These are phyloP conservation scores for Agrochola lychnidis DNA, from an alignment of 2,888 invertebrate genomes.

Conservation along the genomic window DNA sequence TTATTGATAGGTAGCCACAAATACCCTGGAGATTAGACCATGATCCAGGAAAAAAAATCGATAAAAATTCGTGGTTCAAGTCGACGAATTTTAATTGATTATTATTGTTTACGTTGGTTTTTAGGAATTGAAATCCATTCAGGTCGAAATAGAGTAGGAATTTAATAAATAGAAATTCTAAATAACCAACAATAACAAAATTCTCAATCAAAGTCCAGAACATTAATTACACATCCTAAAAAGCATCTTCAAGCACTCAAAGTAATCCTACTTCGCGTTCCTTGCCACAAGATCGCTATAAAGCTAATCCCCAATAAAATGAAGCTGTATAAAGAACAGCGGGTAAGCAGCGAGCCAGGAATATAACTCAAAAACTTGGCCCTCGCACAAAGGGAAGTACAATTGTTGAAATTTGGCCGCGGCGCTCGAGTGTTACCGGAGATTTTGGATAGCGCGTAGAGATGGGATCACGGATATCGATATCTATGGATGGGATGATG, in stretches of 20 bases:
- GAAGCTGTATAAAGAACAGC: conserved; percentile 61
- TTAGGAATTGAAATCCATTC: background rate
- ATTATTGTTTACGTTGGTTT: too few species aligned
- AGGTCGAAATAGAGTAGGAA: too few species aligned
- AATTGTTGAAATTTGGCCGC: conserved; percentile 78
- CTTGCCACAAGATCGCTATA: conserved; percentile 34
- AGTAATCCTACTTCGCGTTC: conserved; percentile 12
- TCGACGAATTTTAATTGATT: too few species aligned
- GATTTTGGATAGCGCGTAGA: conserved; percentile 47
- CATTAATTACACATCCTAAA: conserved; percentile 12
- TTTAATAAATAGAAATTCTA: background rate
- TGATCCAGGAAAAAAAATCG: too few species aligned
- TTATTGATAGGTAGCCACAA: too few species aligned
- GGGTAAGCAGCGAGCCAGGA: conserved; percentile 53
- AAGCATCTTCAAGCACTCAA: conserved; percentile 7
- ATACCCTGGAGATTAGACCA: too few species aligned
- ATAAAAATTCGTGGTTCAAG: too few species aligned
- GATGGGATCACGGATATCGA: conserved; percentile 33
- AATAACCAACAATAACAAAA: background rate
- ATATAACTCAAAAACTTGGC: conserved; percentile 81
- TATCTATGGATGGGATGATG: conserved; percentile 26
- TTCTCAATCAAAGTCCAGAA: conserved; percentile 7
- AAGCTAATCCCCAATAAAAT: conserved; percentile 66
- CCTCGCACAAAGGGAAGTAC: conserved; percentile 69
- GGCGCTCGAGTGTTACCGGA: conserved; percentile 31